Percentiles rank a stretch among this genome's conserved stretches.
Evolutionary conservation across 1,140 invertebrate genomes (phyloP).

Genomic region (Bombus consobrinus): DNA sequence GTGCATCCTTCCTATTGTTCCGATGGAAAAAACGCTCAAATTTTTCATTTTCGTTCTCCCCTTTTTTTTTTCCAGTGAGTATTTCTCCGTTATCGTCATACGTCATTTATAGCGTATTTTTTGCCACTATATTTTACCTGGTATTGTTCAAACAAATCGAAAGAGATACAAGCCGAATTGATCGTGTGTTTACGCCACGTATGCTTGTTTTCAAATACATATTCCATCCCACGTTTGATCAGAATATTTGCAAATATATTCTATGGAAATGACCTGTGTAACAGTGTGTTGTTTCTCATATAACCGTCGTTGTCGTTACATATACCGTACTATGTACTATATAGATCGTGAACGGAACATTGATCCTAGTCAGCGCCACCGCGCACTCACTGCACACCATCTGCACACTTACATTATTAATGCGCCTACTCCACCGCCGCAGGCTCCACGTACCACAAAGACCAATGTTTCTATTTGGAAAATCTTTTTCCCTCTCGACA

Average conservation of each 20-base stretch:
- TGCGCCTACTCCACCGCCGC: conserved; percentile 68
- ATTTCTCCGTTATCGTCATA: background rate
- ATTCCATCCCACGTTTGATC: conserved; percentile 57
- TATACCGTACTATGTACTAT: conserved; percentile 56
- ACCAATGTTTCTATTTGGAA: conserved; percentile 62
- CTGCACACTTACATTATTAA: conserved; percentile 80
- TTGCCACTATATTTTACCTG: background rate
- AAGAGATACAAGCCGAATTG: conserved; percentile 14
- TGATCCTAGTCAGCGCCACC: conserved; percentile 73
- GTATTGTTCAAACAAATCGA: background rate
- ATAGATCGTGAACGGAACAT: conserved; percentile 71
- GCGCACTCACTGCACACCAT: conserved; percentile 72
- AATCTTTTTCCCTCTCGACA: conserved; percentile 49
- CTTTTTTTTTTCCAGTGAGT: background rate
- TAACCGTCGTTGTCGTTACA: conserved; percentile 55
- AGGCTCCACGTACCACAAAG: conserved; percentile 53
- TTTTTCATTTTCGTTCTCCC: too few relatives aligned
- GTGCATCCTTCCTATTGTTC: too few relatives aligned
- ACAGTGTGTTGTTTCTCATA: conserved; percentile 64
- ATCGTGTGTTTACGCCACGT: conserved; percentile 24
- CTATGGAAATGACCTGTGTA: conserved; percentile 52
- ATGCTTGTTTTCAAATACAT: conserved; percentile 59
- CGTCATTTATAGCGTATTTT: background rate
- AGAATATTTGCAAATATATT: conserved; percentile 66
- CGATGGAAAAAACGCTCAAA: too few relatives aligned